Conservation (phyloP, 1,140 invertebrate species). For the Scylla paramamosain region DNA sequence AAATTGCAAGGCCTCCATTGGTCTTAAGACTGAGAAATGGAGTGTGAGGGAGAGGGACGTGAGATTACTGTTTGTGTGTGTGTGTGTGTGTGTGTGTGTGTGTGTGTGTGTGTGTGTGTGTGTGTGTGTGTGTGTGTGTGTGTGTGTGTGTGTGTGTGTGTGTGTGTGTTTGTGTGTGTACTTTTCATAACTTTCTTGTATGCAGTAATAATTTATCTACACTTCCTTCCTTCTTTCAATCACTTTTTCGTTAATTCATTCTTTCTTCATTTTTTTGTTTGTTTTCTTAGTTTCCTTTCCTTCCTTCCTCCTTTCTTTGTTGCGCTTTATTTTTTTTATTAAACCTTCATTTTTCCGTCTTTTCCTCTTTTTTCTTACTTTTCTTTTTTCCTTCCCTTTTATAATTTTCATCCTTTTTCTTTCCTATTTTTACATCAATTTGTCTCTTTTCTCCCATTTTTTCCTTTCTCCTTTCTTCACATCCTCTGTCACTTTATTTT, state of each 20-base stretch:
- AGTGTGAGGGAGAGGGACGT: neutral
- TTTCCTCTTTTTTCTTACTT: neutral
- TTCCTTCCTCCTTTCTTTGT: no score
- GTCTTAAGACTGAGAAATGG: neutral
- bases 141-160: conserved; percentile 1
- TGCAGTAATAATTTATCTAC: no score
- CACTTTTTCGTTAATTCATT: neutral
- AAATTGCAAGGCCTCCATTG: neutral
- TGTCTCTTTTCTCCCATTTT: neutral
- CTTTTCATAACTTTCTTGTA: neutral
- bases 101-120: conserved; percentile 52
- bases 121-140: conserved; percentile 33
- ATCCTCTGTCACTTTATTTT: neutral
- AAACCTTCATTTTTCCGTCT: neutral
- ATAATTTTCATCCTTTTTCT: neutral
- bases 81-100: conserved; percentile 42
- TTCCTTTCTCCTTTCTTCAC: neutral
- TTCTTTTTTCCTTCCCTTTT: neutral
- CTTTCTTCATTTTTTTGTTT: neutral
- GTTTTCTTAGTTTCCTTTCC: no score
- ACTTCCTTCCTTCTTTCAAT: neutral
- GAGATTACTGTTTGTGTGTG: neutral
- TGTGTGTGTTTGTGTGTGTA: neutral
- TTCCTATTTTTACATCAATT: neutral
- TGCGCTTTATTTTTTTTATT: neutral